Conservation (phyloP, 2,797 vertebrate species). For the Lemur catta region DNA sequence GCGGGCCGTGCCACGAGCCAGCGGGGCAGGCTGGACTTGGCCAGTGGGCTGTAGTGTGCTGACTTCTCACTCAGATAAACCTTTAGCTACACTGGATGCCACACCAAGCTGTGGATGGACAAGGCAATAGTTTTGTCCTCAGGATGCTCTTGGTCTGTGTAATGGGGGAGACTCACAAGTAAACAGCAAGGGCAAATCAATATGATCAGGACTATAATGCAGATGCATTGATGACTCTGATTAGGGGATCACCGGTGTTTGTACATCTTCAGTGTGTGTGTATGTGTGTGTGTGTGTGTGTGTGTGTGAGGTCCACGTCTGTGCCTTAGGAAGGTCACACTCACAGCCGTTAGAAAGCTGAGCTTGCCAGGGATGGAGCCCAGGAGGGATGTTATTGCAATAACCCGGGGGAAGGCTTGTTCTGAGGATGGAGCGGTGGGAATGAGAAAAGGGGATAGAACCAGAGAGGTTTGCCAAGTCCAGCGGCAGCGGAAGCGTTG, state of each 20-base stretch:
- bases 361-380: fast-evolving
- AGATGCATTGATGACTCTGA: neutral
- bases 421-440: fast-evolving
- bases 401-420: fast-evolving
- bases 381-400: fast-evolving
- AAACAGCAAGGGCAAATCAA: neutral
- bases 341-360: neutral
- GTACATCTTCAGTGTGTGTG: neutral
- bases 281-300: too few relatives aligned
- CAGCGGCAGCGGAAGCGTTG: fast-evolving
- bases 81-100: neutral
- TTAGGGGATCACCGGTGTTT: neutral
- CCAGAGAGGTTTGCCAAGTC: neutral
- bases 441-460: neutral
- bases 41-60: too few relatives aligned
- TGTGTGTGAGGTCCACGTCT: too few relatives aligned
- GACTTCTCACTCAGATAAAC: neutral
- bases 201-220: neutral
- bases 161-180: neutral
- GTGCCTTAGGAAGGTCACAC: too few relatives aligned
- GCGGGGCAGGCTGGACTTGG: neutral
- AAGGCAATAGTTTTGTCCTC: neutral
- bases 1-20: fast-evolving
- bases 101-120: neutral
- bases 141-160: neutral